Evolutionary conservation across 2,113 vertebrate species (phyloP).

Genomic region (Rafetus swinhoei): DNA sequence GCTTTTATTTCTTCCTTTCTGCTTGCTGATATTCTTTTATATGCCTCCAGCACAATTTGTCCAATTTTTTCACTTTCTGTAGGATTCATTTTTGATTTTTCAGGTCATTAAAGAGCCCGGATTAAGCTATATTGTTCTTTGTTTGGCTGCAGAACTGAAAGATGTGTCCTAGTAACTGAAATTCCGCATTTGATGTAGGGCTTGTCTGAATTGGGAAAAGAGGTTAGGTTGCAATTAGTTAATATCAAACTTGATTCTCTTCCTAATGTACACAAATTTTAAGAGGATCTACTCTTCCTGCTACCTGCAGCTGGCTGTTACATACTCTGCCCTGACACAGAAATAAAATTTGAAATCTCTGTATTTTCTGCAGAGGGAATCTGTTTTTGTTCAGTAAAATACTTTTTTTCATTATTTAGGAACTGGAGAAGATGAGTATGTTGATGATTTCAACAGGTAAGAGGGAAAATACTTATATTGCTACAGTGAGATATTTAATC

Average conservation of each 20-base stretch:
- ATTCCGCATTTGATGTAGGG: not conserved
- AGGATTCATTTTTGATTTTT: not conserved
- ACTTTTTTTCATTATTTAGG: constrained; percentile 56
- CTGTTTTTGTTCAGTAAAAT: constrained; percentile 10
- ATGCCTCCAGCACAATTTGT: not conserved
- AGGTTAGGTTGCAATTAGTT: not conserved
- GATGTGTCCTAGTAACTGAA: not conserved
- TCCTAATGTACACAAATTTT: not conserved
- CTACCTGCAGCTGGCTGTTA: not conserved
- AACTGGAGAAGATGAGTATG: constrained; percentile 88
- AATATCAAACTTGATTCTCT: not conserved
- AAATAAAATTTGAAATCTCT: not conserved
- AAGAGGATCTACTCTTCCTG: not conserved
- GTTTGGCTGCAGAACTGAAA: too few species aligned
- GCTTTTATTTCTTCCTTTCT: not conserved
- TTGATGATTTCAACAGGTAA: constrained; percentile 96
- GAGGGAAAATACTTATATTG: not conserved
- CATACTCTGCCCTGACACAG: not conserved
- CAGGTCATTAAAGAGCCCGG: not conserved
- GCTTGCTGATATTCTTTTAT: not conserved
- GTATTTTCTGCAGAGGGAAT: not conserved
- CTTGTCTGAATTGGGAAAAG: not conserved
- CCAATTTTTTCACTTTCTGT: not conserved
- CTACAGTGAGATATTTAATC: not conserved
- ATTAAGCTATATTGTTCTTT: not conserved